Evolutionary conservation across 2,888 invertebrate species (phyloP).

Genomic region (Thymelicus acteon): DNA sequence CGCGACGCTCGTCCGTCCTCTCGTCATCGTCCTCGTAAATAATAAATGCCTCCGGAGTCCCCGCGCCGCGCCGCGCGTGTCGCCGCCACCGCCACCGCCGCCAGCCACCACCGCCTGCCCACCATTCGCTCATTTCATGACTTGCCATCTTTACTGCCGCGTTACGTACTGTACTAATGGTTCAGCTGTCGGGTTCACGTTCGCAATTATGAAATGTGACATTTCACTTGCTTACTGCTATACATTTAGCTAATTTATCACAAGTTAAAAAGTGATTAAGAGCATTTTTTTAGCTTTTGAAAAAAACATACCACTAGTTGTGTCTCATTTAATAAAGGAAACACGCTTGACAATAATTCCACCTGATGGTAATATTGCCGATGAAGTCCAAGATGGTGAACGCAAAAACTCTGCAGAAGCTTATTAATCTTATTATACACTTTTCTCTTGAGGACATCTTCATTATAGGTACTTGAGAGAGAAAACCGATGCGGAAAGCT

Average conservation of each 20-base stretch:
- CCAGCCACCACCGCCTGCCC: slow-evolving; percentile 40
- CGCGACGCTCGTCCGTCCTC: slow-evolving; percentile 65
- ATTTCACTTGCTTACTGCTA: neutral
- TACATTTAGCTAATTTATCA: neutral
- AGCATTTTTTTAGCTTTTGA: too few relatives aligned
- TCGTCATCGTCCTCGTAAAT: slow-evolving; percentile 77
- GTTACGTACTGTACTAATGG: slow-evolving; percentile 9
- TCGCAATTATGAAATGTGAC: slow-evolving; percentile 9
- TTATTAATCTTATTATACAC: too few relatives aligned
- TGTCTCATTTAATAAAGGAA: too few relatives aligned
- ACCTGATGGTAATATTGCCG: too few relatives aligned
- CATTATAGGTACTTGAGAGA: too few relatives aligned
- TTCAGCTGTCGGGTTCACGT: slow-evolving; percentile 17
- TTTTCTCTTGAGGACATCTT: too few relatives aligned
- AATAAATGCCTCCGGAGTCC: slow-evolving; percentile 65
- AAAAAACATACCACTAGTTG: too few relatives aligned
- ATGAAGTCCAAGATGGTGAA: too few relatives aligned
- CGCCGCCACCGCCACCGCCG: slow-evolving; percentile 46
- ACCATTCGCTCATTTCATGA: slow-evolving; percentile 52
- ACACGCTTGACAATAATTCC: too few relatives aligned
- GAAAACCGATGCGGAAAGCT: too few relatives aligned
- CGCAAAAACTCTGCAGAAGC: too few relatives aligned
- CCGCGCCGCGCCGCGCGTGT: slow-evolving; percentile 34
- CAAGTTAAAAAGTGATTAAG: neutral
- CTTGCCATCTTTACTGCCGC: slow-evolving; percentile 42